Evolutionary conservation across 2,797 vertebrate genomes (phyloP).

Genomic region (Scolopax rusticola): DNA sequence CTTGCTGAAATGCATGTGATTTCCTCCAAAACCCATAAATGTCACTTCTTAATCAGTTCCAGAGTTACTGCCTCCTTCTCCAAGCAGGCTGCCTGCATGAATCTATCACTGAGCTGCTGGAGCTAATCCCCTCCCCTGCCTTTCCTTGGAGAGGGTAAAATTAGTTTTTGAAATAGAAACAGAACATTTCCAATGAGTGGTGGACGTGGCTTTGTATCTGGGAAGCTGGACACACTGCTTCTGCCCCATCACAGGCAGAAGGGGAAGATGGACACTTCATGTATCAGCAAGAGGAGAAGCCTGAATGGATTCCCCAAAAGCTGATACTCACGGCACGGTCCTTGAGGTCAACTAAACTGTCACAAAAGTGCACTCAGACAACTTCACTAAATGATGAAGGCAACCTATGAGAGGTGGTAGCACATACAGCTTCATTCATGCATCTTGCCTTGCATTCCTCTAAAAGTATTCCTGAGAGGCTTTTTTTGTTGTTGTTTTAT

Average conservation of each 20-base stretch:
- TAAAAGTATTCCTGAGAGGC: neutral
- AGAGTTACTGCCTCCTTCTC: neutral
- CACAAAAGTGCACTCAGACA: accelerated
- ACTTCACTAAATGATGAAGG: neutral
- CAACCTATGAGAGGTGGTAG: neutral
- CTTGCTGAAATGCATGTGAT: neutral
- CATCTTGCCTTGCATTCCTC: neutral
- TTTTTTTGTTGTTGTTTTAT: neutral
- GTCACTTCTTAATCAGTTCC: neutral
- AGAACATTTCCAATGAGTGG: neutral
- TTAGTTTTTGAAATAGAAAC: neutral
- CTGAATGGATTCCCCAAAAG: neutral
- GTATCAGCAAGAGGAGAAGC: neutral
- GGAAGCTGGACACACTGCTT: neutral
- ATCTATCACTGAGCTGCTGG: neutral
- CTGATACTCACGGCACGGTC: neutral
- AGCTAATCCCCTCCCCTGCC: neutral
- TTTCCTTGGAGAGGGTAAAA: neutral
- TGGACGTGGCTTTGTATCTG: accelerated
- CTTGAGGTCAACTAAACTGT: neutral
- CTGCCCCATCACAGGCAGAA: neutral
- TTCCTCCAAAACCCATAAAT: neutral
- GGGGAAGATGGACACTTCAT: neutral
- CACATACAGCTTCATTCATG: neutral
- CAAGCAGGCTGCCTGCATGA: neutral